Evolutionary conservation across 2,888 invertebrate species (phyloP).

Genomic region (Melieria crassipennis): DNA sequence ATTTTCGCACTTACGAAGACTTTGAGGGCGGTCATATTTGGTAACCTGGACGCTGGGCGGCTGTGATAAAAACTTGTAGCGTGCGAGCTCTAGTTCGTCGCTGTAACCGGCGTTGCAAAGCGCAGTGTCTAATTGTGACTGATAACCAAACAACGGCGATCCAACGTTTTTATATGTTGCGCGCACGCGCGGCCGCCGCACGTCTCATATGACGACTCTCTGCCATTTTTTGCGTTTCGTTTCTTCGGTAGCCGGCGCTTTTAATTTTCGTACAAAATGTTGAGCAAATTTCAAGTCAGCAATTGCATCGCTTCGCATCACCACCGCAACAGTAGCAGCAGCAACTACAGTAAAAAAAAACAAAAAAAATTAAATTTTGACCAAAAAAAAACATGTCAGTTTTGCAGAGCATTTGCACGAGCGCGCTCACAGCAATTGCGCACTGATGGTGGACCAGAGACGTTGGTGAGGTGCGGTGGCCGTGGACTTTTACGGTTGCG

Average conservation of each 20-base stretch:
- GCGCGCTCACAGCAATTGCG: too few species aligned
- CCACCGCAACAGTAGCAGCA: not conserved
- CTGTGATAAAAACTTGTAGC: constrained; percentile 24
- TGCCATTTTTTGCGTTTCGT: too few species aligned
- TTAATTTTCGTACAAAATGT: constrained; percentile 8
- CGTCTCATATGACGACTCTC: not conserved
- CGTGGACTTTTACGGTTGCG: too few species aligned
- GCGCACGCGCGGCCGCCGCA: constrained; percentile 33
- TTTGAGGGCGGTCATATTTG: constrained; percentile 60
- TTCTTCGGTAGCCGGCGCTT: too few species aligned
- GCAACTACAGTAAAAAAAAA: not conserved
- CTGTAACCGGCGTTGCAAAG: constrained; percentile 50
- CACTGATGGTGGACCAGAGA: too few species aligned
- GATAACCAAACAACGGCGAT: constrained; percentile 59
- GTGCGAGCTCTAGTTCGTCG: constrained; percentile 12
- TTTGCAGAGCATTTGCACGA: too few species aligned
- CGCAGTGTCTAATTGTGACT: constrained; percentile 60
- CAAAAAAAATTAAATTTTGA: not conserved
- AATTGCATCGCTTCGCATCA: constrained; percentile 11
- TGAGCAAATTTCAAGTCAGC: constrained; percentile 19
- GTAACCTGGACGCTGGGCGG: constrained; percentile 27
- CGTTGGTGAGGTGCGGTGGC: too few species aligned
- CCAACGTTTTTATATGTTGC: constrained; percentile 62
- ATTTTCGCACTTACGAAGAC: constrained; percentile 58
- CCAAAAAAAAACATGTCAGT: too few species aligned